Base-by-base conservation (phyloP, 2,113 vertebrate genomes). In the Lagenorhynchus albirostris region DNA sequence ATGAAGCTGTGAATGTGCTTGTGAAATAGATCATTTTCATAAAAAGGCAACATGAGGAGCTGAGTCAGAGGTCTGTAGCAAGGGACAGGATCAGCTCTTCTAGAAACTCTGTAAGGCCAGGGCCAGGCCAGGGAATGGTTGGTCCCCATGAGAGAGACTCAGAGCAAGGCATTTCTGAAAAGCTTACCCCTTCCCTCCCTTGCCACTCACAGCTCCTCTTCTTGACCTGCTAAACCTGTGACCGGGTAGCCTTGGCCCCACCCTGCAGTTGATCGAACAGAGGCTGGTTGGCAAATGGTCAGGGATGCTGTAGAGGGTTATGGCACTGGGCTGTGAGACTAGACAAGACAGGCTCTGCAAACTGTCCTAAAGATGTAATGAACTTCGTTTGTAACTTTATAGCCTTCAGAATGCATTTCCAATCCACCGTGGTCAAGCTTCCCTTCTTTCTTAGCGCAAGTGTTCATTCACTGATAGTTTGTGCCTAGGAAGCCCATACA, bases 381-480 rank as follows among this genome's bases (percentile, higher is more conserved):
- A 70, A 74, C 73, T 68, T 82, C 73, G 60, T 47, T 47, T 36
- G 14, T 38, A 55, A 21, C 63, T 89, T 41, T 58, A 50, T 20
- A 41, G 73, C 14, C 33, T 93, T 65, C 73, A 74, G 77, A 50
- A 82, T 38, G 77, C 87, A 73, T 82, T 92, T 96, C 44, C 23
- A 55, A 73, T 50, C 50, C 25, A 63, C 65, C 13, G 4, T 14
- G 44, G 60, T 60, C 87, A 89, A 80, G 33, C 21, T 0, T 70
- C n/a, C 76, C 63, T 90, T 89, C 50, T 44, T 47, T 47, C 31
- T 82, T 94, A 1, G 53, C 38, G n/a, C 29, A 9, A n/a, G 67
- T 91, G 86, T 90, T 89, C 44, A 80, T 89, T 77, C 47, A 14
- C 80, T 38, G 50, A 17, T 47, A 38, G 33, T 95, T 89, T 95